These are phyloP conservation scores for Falco cherrug DNA, from an alignment of 2,797 vertebrate species.

Conservation along the genomic window DNA sequence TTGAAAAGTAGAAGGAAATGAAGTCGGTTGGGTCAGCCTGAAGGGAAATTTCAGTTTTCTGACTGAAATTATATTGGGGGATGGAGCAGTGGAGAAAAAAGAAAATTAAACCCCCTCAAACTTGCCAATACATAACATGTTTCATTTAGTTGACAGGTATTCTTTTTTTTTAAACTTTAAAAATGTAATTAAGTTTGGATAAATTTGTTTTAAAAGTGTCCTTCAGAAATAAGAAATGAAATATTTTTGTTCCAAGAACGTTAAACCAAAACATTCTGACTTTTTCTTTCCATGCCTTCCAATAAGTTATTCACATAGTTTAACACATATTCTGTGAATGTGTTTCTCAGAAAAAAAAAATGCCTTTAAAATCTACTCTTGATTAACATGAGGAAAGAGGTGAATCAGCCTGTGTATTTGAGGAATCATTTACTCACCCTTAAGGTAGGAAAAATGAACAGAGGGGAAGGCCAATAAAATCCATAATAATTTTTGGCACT, in stretches of 20 bases:
- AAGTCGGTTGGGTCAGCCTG: not conserved
- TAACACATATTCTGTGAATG: not conserved
- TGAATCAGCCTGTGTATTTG: not conserved
- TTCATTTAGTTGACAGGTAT: not conserved
- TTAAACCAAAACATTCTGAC: not conserved
- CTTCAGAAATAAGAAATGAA: not conserved
- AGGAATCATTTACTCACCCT: conserved; percentile 6
- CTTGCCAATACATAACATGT: not conserved
- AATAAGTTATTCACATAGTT: not conserved
- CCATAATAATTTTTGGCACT: conserved; percentile 21
- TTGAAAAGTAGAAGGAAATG: not conserved
- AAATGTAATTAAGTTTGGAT: not conserved
- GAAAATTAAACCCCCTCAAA: not conserved
- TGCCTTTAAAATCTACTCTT: conserved; percentile 34
- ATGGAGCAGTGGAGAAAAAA: too few relatives aligned
- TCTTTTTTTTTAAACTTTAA: not conserved
- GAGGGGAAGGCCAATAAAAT: conserved; percentile 27
- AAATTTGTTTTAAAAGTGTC: not conserved
- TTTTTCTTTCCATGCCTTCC: not conserved
- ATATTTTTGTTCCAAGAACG: not conserved
- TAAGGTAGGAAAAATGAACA: conserved; percentile 20
- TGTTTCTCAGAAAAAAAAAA: conserved; percentile 9
- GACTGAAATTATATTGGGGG: not conserved
- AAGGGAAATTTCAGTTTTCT: conserved; percentile 6
- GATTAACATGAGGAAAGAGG: conserved; percentile 23